phyloP scores from a whole-genome alignment of 2,888 invertebrate species.

The Drosophila multiciliata region DNA sequence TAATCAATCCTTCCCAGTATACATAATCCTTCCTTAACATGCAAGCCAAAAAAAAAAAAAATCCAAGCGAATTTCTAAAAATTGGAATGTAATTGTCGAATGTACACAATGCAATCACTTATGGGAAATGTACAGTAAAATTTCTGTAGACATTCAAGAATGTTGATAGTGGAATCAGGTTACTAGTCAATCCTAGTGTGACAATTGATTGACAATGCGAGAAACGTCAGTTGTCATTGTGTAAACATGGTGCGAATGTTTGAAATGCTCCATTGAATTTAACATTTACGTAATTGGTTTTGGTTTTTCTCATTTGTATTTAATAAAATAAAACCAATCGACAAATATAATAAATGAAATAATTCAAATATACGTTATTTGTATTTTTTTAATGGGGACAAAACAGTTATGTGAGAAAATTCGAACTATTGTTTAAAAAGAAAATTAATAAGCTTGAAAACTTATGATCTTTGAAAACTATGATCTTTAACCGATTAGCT shows the following conservation, averaged over 20 bases:
- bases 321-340: neutral
- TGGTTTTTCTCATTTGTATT: neutral
- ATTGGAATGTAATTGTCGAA: neutral
- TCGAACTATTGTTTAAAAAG: neutral
- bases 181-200: neutral
- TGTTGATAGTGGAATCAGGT: neutral
- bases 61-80: neutral
- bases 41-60: neutral
- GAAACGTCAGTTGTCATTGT: neutral
- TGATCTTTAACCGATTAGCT: neutral
- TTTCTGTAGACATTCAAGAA: neutral
- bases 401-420: neutral
- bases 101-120: neutral
- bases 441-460: neutral
- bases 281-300: neutral
- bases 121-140: neutral
- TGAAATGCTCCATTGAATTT: neutral
- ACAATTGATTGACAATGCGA: constrained; percentile 3
- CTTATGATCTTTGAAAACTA: neutral
- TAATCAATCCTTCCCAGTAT: neutral
- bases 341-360: too few relatives aligned
- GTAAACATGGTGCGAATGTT: constrained; percentile 2
- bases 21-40: neutral
- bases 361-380: neutral
- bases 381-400: neutral